Evolutionary conservation across 2,113 vertebrate species (phyloP).

Genomic region (Microcebus murinus): DNA sequence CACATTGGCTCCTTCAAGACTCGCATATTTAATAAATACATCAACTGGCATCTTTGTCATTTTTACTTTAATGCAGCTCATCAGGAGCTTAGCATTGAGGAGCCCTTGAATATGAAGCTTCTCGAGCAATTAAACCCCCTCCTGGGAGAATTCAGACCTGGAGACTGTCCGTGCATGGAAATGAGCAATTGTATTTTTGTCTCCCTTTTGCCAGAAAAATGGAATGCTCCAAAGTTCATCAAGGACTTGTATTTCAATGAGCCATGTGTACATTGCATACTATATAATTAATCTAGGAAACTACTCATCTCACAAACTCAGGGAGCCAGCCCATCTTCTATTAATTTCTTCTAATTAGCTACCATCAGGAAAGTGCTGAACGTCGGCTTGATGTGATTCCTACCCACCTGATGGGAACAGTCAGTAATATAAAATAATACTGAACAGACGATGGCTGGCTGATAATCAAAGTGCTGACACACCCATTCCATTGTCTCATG

Average conservation of each 20-base stretch:
- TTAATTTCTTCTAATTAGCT: conserved; percentile 83
- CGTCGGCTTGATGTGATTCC: conserved; percentile 6
- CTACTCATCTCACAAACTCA: conserved; percentile 79
- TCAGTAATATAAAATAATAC: background rate
- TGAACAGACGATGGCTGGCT: background rate
- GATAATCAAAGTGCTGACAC: background rate
- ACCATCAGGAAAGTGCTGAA: conserved; percentile 67
- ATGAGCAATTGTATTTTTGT: conserved; percentile 84
- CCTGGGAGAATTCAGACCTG: conserved; percentile 80
- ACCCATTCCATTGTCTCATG: background rate
- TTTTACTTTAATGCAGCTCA: conserved; percentile 77
- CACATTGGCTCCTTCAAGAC: conserved; percentile 65
- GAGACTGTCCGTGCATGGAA: conserved; percentile 82
- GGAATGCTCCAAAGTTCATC: conserved; percentile 84
- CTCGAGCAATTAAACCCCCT: conserved; percentile 86
- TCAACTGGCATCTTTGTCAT: conserved; percentile 81
- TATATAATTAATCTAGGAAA: conserved; percentile 84
- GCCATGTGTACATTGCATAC: conserved; percentile 77
- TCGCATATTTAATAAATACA: conserved; percentile 85
- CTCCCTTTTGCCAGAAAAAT: conserved; percentile 81
- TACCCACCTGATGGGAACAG: background rate
- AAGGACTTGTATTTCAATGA: conserved; percentile 83
- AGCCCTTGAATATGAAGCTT: conserved; percentile 86
- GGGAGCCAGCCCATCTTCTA: conserved; percentile 71
- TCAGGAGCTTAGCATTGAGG: conserved; percentile 84